phyloP scores from a whole-genome alignment of 2,113 vertebrate genomes.

The Phalacrocorax brasilianus region DNA sequence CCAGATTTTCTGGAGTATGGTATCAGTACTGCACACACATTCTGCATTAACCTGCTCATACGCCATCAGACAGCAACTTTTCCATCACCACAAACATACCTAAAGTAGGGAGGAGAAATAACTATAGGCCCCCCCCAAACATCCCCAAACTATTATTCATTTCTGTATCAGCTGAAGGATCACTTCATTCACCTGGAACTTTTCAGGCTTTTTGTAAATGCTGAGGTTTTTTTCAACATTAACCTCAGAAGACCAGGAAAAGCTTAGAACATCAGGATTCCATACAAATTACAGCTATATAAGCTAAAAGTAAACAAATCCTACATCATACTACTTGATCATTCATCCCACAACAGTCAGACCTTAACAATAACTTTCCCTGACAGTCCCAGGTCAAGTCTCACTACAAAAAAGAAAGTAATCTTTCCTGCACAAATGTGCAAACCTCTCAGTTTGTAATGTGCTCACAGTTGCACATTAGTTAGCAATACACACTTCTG shows the following conservation, averaged over 20 bases:
- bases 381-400: neutral
- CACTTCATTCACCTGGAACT: neutral
- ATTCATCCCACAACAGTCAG: neutral
- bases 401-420: neutral
- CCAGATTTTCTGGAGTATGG: neutral
- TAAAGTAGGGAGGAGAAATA: neutral
- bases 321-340: neutral
- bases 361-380: neutral
- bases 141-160: neutral
- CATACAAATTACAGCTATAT: neutral
- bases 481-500: neutral
- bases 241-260: neutral
- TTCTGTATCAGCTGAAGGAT: neutral
- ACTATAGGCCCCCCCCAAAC: neutral
- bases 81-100: neutral
- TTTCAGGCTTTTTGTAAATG: neutral
- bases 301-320: neutral
- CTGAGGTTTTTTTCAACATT: neutral
- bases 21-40: neutral
- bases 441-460: neutral
- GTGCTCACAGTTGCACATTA: neutral
- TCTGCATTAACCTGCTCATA: neutral
- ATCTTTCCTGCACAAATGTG: neutral
- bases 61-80: neutral
- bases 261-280: neutral